These are phyloP conservation scores for Muscicapa comitata DNA, from an alignment of 2,797 vertebrate genomes.

Conservation along the genomic window DNA sequence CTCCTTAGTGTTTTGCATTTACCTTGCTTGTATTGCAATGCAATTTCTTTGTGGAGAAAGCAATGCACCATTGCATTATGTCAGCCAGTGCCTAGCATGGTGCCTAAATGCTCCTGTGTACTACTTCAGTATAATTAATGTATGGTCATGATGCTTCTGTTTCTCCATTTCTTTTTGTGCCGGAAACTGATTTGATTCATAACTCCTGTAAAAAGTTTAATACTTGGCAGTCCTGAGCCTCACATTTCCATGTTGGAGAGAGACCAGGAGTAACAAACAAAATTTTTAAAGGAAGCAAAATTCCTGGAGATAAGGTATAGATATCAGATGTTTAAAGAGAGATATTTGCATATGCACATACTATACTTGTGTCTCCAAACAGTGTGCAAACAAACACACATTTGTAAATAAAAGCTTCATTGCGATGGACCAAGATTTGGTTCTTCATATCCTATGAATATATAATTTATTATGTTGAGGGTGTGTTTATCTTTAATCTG, in stretches of 20 bases:
- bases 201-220: not conserved
- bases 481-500: constrained; percentile 56
- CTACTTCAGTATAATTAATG: not conserved
- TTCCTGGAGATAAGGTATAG: not conserved
- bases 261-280: not conserved
- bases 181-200: not conserved
- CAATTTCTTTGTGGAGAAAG: not conserved
- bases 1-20: not conserved
- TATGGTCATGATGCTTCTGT: not conserved
- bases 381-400: not conserved
- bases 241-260: not conserved
- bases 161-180: not conserved
- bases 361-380: not conserved
- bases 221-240: not conserved
- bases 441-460: not conserved
- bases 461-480: constrained; percentile 8
- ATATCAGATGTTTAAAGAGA: not conserved
- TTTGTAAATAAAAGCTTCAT: not conserved
- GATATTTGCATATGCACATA: not conserved
- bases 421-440: not conserved
- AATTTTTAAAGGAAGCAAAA: not conserved
- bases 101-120: not conserved
- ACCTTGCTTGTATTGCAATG: not conserved
- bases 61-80: not conserved
- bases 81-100: not conserved